These are phyloP conservation scores for Pantherophis vulpinus DNA, from an alignment of 2,797 vertebrate species.

Conservation along the genomic window DNA sequence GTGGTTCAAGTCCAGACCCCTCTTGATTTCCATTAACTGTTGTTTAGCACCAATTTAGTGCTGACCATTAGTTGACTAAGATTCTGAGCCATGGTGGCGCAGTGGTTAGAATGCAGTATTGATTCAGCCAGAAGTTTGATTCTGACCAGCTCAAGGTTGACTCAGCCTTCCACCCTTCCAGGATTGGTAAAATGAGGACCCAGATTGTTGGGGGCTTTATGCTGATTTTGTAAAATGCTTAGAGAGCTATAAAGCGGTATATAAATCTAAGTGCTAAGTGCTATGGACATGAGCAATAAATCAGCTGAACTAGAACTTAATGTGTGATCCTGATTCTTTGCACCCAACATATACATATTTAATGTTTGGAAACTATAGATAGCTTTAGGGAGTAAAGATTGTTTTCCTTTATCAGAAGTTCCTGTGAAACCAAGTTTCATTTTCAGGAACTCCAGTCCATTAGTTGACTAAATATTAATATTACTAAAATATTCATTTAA, in stretches of 20 bases:
- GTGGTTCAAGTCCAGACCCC: background rate
- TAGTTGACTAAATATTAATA: background rate
- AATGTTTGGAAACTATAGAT: background rate
- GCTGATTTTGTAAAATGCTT: background rate
- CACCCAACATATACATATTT: background rate
- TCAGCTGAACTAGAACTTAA: background rate
- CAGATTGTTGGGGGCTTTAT: background rate
- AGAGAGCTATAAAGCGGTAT: background rate
- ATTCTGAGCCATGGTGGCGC: background rate
- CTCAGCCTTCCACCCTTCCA: background rate
- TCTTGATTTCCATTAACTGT: background rate
- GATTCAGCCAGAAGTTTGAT: background rate
- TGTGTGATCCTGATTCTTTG: background rate
- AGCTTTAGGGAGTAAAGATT: background rate
- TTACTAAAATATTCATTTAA: background rate
- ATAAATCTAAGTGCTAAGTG: background rate
- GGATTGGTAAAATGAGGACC: background rate
- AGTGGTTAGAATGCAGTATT: background rate
- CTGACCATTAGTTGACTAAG: background rate
- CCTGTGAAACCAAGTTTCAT: background rate
- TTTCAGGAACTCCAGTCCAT: background rate
- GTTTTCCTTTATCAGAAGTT: background rate
- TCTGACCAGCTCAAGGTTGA: background rate
- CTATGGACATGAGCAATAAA: background rate
- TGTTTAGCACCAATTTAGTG: background rate